Conservation (phyloP, 2,888 invertebrate species). For the Seira ritae region DNA sequence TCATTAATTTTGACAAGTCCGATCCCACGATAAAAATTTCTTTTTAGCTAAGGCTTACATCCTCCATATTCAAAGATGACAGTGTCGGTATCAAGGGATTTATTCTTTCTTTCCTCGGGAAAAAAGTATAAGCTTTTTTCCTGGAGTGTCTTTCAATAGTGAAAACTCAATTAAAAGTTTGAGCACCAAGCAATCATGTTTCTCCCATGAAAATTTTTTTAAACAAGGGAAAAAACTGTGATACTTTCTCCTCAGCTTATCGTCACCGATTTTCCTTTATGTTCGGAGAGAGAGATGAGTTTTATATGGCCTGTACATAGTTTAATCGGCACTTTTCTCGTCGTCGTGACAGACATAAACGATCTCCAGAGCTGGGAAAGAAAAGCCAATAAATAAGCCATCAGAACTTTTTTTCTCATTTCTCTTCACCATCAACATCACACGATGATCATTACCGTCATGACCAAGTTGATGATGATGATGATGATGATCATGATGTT, state of each 20-base stretch:
- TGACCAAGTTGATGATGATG: conserved; percentile 1
- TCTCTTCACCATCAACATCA: conserved; percentile 17
- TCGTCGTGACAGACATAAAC: conserved; percentile 41
- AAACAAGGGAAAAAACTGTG: conserved; percentile 21
- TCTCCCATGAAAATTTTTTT: conserved; percentile 24
- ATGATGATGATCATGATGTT: background rate
- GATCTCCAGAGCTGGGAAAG: conserved; percentile 26
- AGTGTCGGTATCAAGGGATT: background rate
- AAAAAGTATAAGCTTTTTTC: background rate
- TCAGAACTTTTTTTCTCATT: conserved; percentile 33
- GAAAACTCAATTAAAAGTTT: conserved; percentile 59
- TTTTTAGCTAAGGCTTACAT: background rate
- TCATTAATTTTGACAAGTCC: background rate
- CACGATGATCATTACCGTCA: conserved; percentile 22
- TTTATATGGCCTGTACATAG: background rate
- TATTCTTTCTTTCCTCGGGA: background rate
- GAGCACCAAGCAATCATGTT: conserved; percentile 32
- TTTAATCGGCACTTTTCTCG: conserved; percentile 29
- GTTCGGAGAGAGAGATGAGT: background rate
- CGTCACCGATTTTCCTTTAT: background rate
- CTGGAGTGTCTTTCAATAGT: background rate
- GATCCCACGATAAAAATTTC: background rate
- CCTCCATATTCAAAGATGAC: background rate
- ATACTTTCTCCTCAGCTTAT: conserved; percentile 1
- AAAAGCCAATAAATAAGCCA: conserved; percentile 47